phyloP scores from a whole-genome alignment of 2,797 vertebrate species.

The Clarias fuscus region DNA sequence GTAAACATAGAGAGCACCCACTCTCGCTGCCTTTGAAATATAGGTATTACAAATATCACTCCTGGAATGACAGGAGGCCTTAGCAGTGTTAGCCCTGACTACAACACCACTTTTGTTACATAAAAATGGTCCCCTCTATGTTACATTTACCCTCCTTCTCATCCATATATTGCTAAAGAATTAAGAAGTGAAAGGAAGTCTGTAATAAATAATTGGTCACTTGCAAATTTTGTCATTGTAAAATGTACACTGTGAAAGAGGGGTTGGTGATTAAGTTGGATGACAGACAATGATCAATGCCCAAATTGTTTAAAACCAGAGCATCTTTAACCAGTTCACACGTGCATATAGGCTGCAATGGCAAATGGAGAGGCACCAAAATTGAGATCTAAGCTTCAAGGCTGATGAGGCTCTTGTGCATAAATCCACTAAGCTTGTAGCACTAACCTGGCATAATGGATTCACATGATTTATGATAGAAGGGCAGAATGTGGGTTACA shows the following conservation, averaged over 20 bases:
- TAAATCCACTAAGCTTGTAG: background rate
- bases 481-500: background rate
- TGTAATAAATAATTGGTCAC: background rate
- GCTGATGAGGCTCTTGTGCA: background rate
- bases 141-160: background rate
- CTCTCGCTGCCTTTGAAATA: background rate
- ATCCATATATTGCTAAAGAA: background rate
- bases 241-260: background rate
- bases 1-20: background rate
- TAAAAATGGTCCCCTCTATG: background rate
- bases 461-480: background rate
- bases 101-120: too few relatives aligned
- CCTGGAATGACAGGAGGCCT: background rate
- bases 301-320: background rate
- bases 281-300: background rate
- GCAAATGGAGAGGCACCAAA: background rate
- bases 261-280: background rate
- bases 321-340: background rate
- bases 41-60: background rate
- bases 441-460: background rate
- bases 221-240: background rate
- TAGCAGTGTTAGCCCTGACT: background rate
- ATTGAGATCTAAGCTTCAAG: background rate
- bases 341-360: background rate
- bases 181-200: background rate